Conservation (phyloP, 2,888 invertebrate species). For the Helleia helle region DNA sequence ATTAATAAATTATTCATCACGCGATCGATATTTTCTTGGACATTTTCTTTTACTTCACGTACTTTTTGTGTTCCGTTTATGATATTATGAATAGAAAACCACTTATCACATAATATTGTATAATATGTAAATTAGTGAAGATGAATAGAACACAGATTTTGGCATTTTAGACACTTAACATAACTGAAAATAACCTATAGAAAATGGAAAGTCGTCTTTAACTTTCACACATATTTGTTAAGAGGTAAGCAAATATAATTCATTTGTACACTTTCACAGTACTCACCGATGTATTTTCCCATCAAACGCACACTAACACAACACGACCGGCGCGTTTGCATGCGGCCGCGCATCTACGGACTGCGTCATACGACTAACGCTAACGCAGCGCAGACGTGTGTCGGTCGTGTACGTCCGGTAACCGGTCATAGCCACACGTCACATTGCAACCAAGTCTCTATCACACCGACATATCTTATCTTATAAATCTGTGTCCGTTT, state of each 20-base stretch:
- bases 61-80: too few relatives aligned
- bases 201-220: not conserved
- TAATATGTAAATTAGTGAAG: too few relatives aligned
- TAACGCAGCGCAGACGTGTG: conserved; percentile 22
- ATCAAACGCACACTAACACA: not conserved
- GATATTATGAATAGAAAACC: too few relatives aligned
- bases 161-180: too few relatives aligned
- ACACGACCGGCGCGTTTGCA: conserved; percentile 15
- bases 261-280: not conserved
- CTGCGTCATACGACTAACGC: not conserved
- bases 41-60: too few relatives aligned
- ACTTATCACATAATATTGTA: too few relatives aligned
- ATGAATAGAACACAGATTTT: too few relatives aligned
- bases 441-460: conserved; percentile 42
- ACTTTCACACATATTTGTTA: not conserved
- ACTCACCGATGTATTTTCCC: not conserved
- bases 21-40: too few relatives aligned
- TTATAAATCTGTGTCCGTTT: not conserved
- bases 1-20: too few relatives aligned
- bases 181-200: too few relatives aligned
- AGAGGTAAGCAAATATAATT: not conserved
- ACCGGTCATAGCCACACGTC: conserved; percentile 27
- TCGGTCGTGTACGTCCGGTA: conserved; percentile 37
- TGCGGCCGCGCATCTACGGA: conserved; percentile 44
- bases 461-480: conserved; percentile 35